Percentiles rank a stretch among this genome's conserved stretches.
phyloP scores from a whole-genome alignment of 2,113 vertebrate genomes.

The Myxocyprinus asiaticus region DNA sequence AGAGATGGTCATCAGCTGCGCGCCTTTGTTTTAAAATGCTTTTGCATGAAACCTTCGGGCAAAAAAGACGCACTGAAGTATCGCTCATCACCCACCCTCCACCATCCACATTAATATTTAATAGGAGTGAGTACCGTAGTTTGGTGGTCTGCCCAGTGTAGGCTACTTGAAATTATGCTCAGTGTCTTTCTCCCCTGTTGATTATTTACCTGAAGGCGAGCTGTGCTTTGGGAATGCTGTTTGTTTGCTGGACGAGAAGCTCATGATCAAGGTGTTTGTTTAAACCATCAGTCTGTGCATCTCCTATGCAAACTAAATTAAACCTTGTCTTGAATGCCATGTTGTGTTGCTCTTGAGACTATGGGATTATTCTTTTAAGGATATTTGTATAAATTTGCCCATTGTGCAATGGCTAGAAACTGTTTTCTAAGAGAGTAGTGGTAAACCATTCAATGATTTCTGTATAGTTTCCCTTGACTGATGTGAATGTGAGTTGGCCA shows the following conservation, averaged over 20 bases:
- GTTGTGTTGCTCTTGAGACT: too few species aligned
- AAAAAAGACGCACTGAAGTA: slow-evolving; percentile 28
- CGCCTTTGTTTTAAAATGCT: slow-evolving; percentile 17
- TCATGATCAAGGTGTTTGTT: neutral
- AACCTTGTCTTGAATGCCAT: too few species aligned
- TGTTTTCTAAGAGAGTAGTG: neutral
- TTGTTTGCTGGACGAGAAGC: neutral
- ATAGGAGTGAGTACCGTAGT: slow-evolving; percentile 18
- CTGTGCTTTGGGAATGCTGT: slow-evolving; percentile 2
- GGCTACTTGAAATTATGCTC: neutral
- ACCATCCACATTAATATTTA: slow-evolving; percentile 35
- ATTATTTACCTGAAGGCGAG: neutral
- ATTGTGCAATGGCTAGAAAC: neutral
- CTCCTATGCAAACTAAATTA: too few species aligned
- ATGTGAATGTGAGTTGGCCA: slow-evolving; percentile 11
- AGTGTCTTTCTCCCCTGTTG: neutral
- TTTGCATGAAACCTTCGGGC: neutral
- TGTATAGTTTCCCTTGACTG: neutral
- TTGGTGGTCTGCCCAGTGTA: neutral
- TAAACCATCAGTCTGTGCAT: neutral
- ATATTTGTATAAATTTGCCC: neutral
- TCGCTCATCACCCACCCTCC: neutral
- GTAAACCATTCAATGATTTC: neutral
- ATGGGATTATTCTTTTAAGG: neutral
- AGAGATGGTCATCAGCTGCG: neutral